Base-by-base conservation (phyloP, 2,797 vertebrate genomes). In the Coreius guichenoti region DNA sequence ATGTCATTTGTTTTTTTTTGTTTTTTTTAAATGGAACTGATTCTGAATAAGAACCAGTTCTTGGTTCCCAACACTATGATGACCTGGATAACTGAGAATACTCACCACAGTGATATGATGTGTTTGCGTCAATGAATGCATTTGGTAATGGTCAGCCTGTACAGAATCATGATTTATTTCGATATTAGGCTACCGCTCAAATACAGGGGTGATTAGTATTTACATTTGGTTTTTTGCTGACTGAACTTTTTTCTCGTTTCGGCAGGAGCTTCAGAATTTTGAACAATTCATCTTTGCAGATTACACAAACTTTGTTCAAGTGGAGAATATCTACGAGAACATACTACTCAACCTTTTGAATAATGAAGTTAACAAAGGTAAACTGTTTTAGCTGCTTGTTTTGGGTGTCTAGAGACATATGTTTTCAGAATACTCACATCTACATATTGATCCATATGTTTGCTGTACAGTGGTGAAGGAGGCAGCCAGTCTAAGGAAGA, bases 281-380 rank as follows among this genome's bases (percentile, higher is more conserved):
- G 97, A 98, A 87, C 96, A 98, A 90, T 97, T 95, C 91, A 96
- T 98, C 86, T 98, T 97, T 87, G 95, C 97, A 14, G 97, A 98
- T 91, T 96, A 97, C 88, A 96, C 95, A 78, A 95, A 92, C 0
- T 96, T 98, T 86, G 96, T 98, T 86, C 95, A 98, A 84, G 95
- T 98, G 84, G 97, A 96, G 84, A 97, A 97, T 0, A 92, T 98
- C 82, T 98, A 97, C 0, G 96, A 98, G 74, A 95, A 97, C 81
- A 95, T 98, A 83, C 93, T 98, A 67, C 90, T 95, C 89, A 93
- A 94, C 88, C 94, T 90, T 16, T 93, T 98, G 82, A 95, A 93
- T 11, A 93, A 94, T 74, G 96, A 97, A 92, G 94, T 96, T 49
- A 89, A 95, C 85, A 97, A 95, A 96, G 97, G 97, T 98, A 1